Evolutionary conservation across 2,888 invertebrate genomes (phyloP).

Genomic region (Andrena fulva): DNA sequence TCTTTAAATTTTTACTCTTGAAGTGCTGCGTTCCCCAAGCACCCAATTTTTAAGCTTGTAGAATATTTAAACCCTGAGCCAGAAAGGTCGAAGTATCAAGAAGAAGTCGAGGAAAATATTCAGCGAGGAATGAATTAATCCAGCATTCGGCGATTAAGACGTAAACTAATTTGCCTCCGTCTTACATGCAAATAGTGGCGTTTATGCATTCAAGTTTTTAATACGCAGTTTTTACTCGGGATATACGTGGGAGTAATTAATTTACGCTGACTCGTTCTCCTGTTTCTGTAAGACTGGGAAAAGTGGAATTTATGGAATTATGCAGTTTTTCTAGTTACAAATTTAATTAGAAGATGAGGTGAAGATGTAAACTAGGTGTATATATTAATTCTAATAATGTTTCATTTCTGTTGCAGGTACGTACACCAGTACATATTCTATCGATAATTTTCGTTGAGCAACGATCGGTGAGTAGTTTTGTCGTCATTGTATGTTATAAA

Average conservation of each 20-base stretch:
- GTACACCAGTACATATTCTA: not conserved
- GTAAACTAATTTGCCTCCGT: not conserved
- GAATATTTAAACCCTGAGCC: not conserved
- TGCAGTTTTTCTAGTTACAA: not conserved
- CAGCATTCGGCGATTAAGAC: conserved; percentile 2
- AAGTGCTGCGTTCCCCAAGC: too few relatives aligned
- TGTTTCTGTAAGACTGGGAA: not conserved
- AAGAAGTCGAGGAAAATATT: not conserved
- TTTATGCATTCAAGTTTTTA: conserved; percentile 5
- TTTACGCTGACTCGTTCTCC: not conserved
- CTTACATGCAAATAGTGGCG: not conserved
- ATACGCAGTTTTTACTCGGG: not conserved
- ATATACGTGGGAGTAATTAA: not conserved
- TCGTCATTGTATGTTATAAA: not conserved
- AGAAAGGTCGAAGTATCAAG: not conserved
- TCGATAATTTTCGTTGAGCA: not conserved
- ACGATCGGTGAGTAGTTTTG: conserved; percentile 16
- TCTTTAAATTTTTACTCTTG: too few relatives aligned
- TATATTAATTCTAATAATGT: conserved; percentile 5
- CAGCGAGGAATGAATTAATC: not conserved
- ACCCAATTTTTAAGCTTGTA: conserved; percentile 1
- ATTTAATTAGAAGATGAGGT: not conserved
- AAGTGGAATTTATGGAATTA: conserved; percentile 6
- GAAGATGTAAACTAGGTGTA: not conserved
- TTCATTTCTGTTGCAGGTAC: conserved; percentile 41